Base-by-base conservation (phyloP, 2,888 invertebrate genomes). In the Griposia aprilina region DNA sequence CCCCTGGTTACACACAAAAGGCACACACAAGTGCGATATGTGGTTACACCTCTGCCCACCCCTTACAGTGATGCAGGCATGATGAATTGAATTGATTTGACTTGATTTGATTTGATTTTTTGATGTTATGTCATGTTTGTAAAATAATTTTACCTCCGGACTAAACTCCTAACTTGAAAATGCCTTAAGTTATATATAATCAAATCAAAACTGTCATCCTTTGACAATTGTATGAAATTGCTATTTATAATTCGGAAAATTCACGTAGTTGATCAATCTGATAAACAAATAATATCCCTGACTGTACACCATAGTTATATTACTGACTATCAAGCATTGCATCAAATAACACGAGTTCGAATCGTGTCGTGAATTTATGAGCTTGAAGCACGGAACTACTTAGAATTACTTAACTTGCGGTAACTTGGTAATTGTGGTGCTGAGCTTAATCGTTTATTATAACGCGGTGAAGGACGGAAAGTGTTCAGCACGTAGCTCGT, bases 311-410 rank as follows among this genome's bases (percentile, higher is more conserved):
- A 36, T 36, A 15, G 23, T 67, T 36, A 20, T 20, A 36, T n/a
- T 20, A 36, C 45, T 41, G 41, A 5, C 41, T 17, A 48, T 48
- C 17, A n/a, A 67, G 72, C 20, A 48, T 36, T n/a, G 50, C 10
- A 68, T 50, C 13, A 41, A 70, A 69, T 69, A 52, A 52, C 69
- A 26, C 41, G 20, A 41, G 11, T 23, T 36, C 15, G 41, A 69
- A 52, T 68, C 26, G 41, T 15, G 20, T 52, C 36, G 41, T 36
- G 20, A 72, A 26, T 69, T 69, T 73, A 73, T 26, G 41, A 48
- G 70, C 69, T 26, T 41, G 50, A 26, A 70, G 70, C 70, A 73
- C 69, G 73, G 20, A 52, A 30, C 48, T 72, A 73, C 26, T 68
- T 52, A 69, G 20, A 52, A 30, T 66, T 72, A 73, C 26, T 68